phyloP scores from a whole-genome alignment of 1,140 invertebrate species.

The Eumaeus atala region DNA sequence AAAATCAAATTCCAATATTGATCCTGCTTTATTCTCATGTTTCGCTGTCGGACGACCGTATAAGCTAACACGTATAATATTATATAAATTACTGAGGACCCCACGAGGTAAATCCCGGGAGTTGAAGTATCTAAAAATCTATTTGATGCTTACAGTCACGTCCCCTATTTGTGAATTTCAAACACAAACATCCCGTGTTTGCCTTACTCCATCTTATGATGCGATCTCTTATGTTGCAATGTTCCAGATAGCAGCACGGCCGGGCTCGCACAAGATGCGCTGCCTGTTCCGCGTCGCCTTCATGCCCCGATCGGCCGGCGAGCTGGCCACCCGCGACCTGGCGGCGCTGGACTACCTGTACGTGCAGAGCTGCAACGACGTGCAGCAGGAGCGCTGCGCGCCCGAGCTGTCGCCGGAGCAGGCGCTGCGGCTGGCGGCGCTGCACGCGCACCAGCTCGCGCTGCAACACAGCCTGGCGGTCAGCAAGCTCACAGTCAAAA shows the following conservation, averaged over 20 bases:
- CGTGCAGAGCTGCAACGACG: slow-evolving; percentile 93
- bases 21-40: no score
- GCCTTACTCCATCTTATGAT: no score
- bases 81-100: no score
- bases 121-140: no score
- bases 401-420: slow-evolving; percentile 92
- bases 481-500: slow-evolving; percentile 88
- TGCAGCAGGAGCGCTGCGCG: slow-evolving; percentile 91
- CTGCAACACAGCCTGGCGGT: slow-evolving; percentile 83
- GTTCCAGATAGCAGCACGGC: slow-evolving; percentile 87
- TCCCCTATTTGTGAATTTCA: no score
- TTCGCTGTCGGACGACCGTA: no score
- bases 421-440: slow-evolving; percentile 86
- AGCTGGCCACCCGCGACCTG: slow-evolving; percentile 86
- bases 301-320: slow-evolving; percentile 88
- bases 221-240: no score
- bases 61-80: no score
- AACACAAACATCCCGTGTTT: no score
- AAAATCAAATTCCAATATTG: no score
- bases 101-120: no score
- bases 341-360: slow-evolving; percentile 93
- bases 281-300: slow-evolving; percentile 92
- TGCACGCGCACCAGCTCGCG: slow-evolving; percentile 93
- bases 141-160: no score
- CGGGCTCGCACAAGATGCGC: slow-evolving; percentile 89